Conservation (phyloP, 2,797 vertebrate species). For the Sparus aurata region DNA sequence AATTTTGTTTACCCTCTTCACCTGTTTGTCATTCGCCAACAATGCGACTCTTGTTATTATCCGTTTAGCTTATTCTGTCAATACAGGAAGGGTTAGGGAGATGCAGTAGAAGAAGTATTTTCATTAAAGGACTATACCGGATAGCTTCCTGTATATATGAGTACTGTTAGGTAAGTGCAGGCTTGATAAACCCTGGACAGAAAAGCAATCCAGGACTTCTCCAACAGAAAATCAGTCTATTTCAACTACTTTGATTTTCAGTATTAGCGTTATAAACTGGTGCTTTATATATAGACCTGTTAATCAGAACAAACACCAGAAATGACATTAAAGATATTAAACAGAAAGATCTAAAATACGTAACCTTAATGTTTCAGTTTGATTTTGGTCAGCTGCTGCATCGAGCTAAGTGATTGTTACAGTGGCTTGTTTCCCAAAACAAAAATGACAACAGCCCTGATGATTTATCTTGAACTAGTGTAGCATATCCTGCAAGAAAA, state of each 20-base stretch:
- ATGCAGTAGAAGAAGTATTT: slow-evolving; percentile 41
- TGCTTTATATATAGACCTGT: slow-evolving; percentile 32
- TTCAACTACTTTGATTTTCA: slow-evolving; percentile 29
- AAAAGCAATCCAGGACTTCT: slow-evolving; percentile 3
- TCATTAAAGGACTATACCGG: not conserved
- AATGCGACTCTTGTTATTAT: slow-evolving; percentile 41
- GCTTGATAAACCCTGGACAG: not conserved
- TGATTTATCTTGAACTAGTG: slow-evolving; percentile 14
- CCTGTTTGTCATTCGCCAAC: slow-evolving; percentile 27
- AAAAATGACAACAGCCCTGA: slow-evolving; percentile 21
- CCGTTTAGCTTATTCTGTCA: slow-evolving; percentile 24
- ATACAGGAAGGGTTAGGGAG: slow-evolving; percentile 6
- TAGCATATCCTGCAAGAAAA: slow-evolving; percentile 32
- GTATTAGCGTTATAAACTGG: slow-evolving; percentile 31
- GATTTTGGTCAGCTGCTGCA: slow-evolving; percentile 36
- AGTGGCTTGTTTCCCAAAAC: slow-evolving; percentile 7
- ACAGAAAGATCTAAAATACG: not conserved
- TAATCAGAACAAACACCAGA: slow-evolving; percentile 36
- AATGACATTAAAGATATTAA: slow-evolving; percentile 19
- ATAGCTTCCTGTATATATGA: not conserved
- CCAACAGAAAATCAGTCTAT: slow-evolving; percentile 13
- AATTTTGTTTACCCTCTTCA: slow-evolving; percentile 20
- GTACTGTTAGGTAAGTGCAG: not conserved
- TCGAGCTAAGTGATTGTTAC: slow-evolving; percentile 23
- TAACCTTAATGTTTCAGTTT: slow-evolving; percentile 18